Conservation (phyloP, 2,888 invertebrate species). For the Itoplectis maculator region DNA sequence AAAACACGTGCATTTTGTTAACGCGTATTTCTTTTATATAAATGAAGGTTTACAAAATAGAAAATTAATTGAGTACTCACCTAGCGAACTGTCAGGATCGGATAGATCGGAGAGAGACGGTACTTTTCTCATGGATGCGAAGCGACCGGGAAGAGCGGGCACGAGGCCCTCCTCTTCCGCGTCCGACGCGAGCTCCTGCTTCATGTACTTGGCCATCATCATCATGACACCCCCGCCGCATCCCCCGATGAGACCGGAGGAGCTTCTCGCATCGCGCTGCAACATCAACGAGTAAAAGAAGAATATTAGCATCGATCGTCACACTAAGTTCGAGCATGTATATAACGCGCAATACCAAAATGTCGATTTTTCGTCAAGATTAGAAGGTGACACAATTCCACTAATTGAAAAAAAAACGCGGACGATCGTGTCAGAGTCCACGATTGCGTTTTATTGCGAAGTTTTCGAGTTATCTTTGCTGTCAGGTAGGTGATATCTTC, state of each 20-base stretch:
- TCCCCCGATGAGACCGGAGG: conserved; percentile 75
- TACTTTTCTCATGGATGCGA: conserved; percentile 93
- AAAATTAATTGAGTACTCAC: conserved; percentile 87
- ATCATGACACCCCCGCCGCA: conserved; percentile 81
- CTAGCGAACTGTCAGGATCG: conserved; percentile 95
- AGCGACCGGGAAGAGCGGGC: conserved; percentile 86
- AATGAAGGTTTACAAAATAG: background rate
- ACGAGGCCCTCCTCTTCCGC: conserved; percentile 87
- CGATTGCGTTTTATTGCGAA: conserved; percentile 4
- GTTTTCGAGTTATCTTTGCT: background rate
- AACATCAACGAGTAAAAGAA: conserved; percentile 43
- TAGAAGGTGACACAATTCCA: background rate
- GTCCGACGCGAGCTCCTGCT: conserved; percentile 87
- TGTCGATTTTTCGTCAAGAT: background rate
- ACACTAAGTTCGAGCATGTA: too few relatives aligned
- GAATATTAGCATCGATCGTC: background rate
- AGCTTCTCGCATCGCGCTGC: conserved; percentile 80
- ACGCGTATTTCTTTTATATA: background rate
- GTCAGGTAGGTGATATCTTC: background rate
- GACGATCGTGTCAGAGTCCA: conserved; percentile 29
- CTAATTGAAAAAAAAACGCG: conserved; percentile 3
- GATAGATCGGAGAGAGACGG: conserved; percentile 96
- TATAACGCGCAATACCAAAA: background rate
- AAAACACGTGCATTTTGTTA: background rate
- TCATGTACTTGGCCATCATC: conserved; percentile 84